A percentile compares a stretch with the other conserved stretches of the same genome.
Evolutionary conservation across 1,140 invertebrate species (phyloP).

Genomic region (Ceratina australensis): DNA sequence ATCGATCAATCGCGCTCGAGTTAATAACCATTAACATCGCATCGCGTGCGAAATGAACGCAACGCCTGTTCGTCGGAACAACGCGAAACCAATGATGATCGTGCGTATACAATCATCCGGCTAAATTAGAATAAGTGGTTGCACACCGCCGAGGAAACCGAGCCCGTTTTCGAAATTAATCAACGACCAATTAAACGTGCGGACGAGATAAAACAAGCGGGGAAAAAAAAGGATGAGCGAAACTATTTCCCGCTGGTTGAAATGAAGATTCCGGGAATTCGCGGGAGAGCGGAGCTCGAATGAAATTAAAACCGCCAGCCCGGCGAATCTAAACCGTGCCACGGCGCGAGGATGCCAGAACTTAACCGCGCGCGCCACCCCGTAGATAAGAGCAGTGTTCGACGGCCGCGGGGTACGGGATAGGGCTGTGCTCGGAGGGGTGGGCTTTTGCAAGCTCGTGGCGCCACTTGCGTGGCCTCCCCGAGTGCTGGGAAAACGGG

Average conservation of each 20-base stretch:
- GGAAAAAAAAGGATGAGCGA: too few relatives aligned
- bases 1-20: background rate
- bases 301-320: background rate
- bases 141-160: background rate
- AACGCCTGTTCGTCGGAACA: background rate
- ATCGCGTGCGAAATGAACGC: background rate
- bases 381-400: conserved; percentile 42
- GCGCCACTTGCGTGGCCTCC: conserved; percentile 53
- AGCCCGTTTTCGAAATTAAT: background rate
- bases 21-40: background rate
- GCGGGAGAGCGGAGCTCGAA: background rate
- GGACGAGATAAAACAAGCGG: background rate
- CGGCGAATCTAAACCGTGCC: conserved; percentile 12
- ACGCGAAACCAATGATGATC: background rate
- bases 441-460: conserved; percentile 59
- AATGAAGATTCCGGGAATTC: background rate
- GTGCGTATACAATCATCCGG: background rate
- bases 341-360: conserved; percentile 9
- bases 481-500: background rate
- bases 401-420: conserved; percentile 10
- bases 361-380: conserved; percentile 44
- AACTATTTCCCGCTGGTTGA: background rate
- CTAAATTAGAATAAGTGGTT: background rate
- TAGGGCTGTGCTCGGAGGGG: conserved; percentile 1
- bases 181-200: background rate